These are phyloP conservation scores for Araneus ventricosus DNA, from an alignment of 1,140 invertebrate genomes.

Conservation along the genomic window DNA sequence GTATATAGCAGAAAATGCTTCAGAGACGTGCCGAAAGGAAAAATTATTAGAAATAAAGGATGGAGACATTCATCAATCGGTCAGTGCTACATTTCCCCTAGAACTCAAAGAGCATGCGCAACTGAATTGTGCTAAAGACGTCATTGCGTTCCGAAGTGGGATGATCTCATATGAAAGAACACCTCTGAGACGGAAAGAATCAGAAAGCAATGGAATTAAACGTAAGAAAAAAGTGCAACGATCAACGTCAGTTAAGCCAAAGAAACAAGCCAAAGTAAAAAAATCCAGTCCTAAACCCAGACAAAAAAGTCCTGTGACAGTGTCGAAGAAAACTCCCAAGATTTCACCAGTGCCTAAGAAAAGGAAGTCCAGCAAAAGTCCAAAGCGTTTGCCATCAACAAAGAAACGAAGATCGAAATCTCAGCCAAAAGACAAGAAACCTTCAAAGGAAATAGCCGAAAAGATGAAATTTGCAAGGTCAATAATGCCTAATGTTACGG, in stretches of 20 bases:
- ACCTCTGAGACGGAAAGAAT: neutral
- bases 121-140: neutral
- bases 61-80: neutral
- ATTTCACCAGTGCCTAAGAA: neutral
- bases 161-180: neutral
- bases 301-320: too few relatives aligned
- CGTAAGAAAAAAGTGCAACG: too few relatives aligned
- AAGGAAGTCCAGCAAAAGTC: too few relatives aligned
- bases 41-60: neutral
- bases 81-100: neutral
- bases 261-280: neutral
- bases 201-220: neutral
- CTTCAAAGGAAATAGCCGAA: neutral
- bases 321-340: neutral
- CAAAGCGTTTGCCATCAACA: too few relatives aligned
- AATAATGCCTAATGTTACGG: neutral
- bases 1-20: neutral
- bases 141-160: neutral
- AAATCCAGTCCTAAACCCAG: neutral
- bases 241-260: too few relatives aligned
- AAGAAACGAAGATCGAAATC: too few relatives aligned
- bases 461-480: neutral
- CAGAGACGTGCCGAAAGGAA: neutral
- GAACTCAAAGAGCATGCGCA: neutral
- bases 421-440: neutral